Base-by-base conservation (phyloP, 1,140 invertebrate species). In the Rhagoletis zephyria region DNA sequence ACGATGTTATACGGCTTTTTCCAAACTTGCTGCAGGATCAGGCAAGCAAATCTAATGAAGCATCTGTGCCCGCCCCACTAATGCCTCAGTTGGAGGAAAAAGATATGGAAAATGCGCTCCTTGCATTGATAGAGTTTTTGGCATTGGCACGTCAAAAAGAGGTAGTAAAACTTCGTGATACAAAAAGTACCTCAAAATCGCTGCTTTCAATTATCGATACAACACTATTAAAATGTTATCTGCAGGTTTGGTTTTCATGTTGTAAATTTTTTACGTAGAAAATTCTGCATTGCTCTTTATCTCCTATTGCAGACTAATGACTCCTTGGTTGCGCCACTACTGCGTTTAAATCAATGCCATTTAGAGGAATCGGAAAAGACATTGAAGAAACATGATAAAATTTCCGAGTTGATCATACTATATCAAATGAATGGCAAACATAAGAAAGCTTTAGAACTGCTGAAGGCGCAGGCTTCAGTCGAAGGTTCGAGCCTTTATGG, bases 181-280 rank as follows among this genome's bases (percentile, higher is more conserved):
- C 88, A n/a, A 91, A 92, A 60, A 90, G 77, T 86, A 89, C 85
- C 12, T 90, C 90, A 1, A 94, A 94, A 88, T 90, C 98, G 89
- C 94, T 98, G 59, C 93, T 98, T 40, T 97, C 98, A 93, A 97
- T 99, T 65, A 98, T 99, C 88, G 98, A 99, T 92, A 99, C 98
- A 4, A 99, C 98, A 1, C 93, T 99, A 70, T 94, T 99, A 0
- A 99, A 99, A 93, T 99, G 98, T 93, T 99, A 99, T 94, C 94
- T 99, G 85, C 96, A 97, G 95, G 97, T 97, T 93, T 85, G 56
- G 67, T 67, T 30, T 86, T 85, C 61, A 30, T 88, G 51, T 48
- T 5, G 45, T 74, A 16, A 30, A 70, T 19, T 85, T 9, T 56
- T 65, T 40, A 65, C 30, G 42, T 42, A n/a, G 3, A 56, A 40